Percentiles rank a stretch among this genome's conserved stretches.
phyloP scores from a whole-genome alignment of 2,888 invertebrate species.

The Chelonus formosanus region DNA sequence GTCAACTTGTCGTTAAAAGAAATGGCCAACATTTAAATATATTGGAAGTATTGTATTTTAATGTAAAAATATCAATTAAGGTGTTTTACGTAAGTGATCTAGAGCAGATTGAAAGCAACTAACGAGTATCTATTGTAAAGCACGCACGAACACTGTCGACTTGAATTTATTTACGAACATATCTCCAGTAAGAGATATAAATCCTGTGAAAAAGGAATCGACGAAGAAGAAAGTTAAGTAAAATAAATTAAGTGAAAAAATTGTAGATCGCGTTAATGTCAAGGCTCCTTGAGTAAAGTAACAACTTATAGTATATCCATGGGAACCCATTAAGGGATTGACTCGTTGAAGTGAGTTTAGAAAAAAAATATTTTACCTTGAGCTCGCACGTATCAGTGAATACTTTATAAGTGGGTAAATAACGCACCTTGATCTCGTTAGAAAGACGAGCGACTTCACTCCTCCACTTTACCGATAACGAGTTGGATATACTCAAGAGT shows the following conservation, averaged over 20 bases:
- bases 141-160: conserved; percentile 33
- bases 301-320: neutral
- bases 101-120: conserved; percentile 9
- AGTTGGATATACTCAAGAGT: neutral
- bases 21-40: too few relatives aligned
- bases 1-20: too few relatives aligned
- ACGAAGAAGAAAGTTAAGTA: neutral
- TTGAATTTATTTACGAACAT: conserved; percentile 14
- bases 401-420: neutral
- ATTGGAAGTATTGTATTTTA: too few relatives aligned
- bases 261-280: neutral
- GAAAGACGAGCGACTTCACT: neutral
- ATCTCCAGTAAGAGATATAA: neutral
- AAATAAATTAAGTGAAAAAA: neutral
- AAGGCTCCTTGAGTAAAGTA: neutral
- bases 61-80: too few relatives aligned
- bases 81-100: neutral
- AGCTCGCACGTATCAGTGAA: too few relatives aligned
- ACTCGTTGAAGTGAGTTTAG: neutral
- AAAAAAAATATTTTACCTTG: too few relatives aligned
- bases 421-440: conserved; percentile 12
- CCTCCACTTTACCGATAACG: neutral
- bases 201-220: conserved; percentile 1
- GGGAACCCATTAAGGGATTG: conserved; percentile 10
- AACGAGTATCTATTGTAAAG: conserved; percentile 23